A percentile compares a stretch with the other conserved stretches of the same genome.
Conservation (phyloP, 2,113 vertebrate genomes). For the Etheostoma spectabile region DNA sequence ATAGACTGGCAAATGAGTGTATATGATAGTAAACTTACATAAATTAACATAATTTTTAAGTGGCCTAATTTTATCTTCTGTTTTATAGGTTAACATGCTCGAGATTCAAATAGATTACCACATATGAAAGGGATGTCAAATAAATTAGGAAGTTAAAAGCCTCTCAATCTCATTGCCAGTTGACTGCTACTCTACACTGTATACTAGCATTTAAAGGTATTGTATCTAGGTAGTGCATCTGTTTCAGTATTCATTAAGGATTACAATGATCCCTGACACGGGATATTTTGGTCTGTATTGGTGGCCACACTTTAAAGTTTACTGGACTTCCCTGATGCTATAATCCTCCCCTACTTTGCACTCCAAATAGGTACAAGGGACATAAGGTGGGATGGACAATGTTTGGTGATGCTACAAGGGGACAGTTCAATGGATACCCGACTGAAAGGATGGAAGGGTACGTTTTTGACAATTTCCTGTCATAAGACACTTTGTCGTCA, state of each 20-base stretch:
- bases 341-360: background rate
- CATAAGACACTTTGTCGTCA: no score
- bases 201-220: background rate
- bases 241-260: background rate
- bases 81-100: background rate
- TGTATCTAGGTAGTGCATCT: no score
- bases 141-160: background rate
- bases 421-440: background rate
- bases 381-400: background rate
- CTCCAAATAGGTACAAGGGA: slow-evolving; percentile 3
- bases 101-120: background rate
- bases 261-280: background rate
- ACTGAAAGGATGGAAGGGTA: background rate
- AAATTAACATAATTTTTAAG: background rate
- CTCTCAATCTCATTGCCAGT: background rate
- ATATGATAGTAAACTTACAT: background rate
- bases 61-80: background rate
- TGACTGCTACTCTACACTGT: background rate
- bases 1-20: background rate
- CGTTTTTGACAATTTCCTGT: background rate
- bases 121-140: background rate
- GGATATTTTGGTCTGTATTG: background rate
- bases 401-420: background rate
- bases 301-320: background rate
- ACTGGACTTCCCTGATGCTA: background rate